Evolutionary conservation across 1,140 invertebrate species (phyloP), one percentile per base, ranked within the genome.

Genomic region (Capitella teleta): DNA sequence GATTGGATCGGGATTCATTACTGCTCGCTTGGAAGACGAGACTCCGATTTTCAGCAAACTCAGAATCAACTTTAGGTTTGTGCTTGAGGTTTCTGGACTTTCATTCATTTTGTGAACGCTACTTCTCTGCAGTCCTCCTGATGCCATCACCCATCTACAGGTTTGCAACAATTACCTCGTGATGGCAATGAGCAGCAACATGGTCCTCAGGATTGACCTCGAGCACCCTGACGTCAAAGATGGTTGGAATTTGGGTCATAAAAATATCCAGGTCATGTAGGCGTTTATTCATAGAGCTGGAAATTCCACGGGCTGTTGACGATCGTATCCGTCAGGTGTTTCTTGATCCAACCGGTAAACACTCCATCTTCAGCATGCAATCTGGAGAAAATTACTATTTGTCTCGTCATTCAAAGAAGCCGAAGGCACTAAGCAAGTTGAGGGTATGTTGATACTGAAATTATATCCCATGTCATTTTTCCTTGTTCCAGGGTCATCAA

Each of bases 311-410:
- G 41, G 28, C 55, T 25, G 49, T 57, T 8, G 65, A 68, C 36
- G 75, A 75, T 53, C 62, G 61, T 26, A 61, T 80, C 77, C 74
- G 80, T 78, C 80, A 81, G 48, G 68, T 95, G 49, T 93, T 87
- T 67, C 67, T 93, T 24, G 90, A 95, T 74, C 86, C 86, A 5
- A 80, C 83, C 30, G 91, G 89, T 0, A 77, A 83, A 59, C 90
- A 95, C 72, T 70, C 90, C 1, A 72, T 95, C 5, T 76, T 94
- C 47, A 78, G 82, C 36, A 79, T 90, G 52, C 70, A 78, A 10
- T 76, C 82, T 18, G 64, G 77, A 0, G 89, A 94, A 63, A 77
- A 89, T 28, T 76, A 86, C 5, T 93, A 94, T 65, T 70, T 92
- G 2, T 78, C 81, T 30, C 72, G 76, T 55, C 78, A 78, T 56